Base-by-base conservation (phyloP, 1,140 invertebrate species). In the Propsilocerus akamusi region DNA sequence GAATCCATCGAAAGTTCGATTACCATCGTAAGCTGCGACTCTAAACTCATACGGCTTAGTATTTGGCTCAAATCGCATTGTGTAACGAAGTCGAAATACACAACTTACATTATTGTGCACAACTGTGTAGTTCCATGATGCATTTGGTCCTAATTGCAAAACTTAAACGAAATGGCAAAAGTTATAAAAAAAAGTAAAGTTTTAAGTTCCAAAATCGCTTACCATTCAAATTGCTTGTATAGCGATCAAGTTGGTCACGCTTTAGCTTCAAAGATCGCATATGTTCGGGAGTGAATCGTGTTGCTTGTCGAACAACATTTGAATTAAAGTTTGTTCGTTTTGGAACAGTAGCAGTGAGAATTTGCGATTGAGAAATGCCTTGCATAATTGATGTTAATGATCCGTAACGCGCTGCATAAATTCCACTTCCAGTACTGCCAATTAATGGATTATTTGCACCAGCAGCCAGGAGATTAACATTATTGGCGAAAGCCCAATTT, bases 401-500 rank as follows among this genome's bases (percentile, higher is more conserved):
- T 5, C 68, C 67, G 11, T 55, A 47, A 1, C 58, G 57, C 4
- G 71, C 71, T 2, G 62, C 56, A 60, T 61, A 71, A 28, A 72
- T 71, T 5, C 70, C 69, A 4, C 62, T 62, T 1, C 69, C 68
- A 12, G 62, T 62, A 26, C 57, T 61, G 4, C 62, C 63, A 7
- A 41, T 53, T 3, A 23, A 52, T 1, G 61, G 61, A 25, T 58
- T 50, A 54, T 66, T 67, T 30, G 55, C 67, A 22, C 72, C 70
- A 26, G 68, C 60, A 0, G 67, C 66, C 12, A 77, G 52, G 3
- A 77, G 53, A 53, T 75, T 76, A 0, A 69, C 63, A 53, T 70
- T 59, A 10, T 70, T 69, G 1, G 58, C 61, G 49, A 56, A 68
- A 2, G 73, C 65, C 68, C 72, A 76, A 12, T 70, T 68, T 49